Percentiles rank a stretch among this genome's conserved stretches.
Evolutionary conservation across 2,113 vertebrate species (phyloP).

Genomic region (Antennarius striatus): DNA sequence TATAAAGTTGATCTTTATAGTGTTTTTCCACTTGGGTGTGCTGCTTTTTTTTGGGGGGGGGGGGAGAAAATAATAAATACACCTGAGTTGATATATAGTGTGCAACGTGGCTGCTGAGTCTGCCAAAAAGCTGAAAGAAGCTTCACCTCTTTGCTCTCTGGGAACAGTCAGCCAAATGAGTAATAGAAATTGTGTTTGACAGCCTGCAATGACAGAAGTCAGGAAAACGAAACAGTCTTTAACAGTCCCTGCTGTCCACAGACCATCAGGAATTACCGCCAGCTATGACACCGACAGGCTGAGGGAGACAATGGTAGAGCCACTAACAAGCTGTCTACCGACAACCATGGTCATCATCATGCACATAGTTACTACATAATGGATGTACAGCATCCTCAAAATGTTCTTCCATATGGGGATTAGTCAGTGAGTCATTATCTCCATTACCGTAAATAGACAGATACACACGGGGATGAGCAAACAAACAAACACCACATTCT

Average conservation of each 20-base stretch:
- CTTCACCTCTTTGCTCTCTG: slow-evolving; percentile 41
- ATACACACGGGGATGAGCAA: slow-evolving; percentile 20
- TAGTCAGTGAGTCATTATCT: slow-evolving; percentile 54
- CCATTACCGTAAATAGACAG: slow-evolving; percentile 28
- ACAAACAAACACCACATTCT: background rate
- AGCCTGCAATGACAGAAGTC: slow-evolving; percentile 59
- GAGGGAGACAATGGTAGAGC: slow-evolving; percentile 17
- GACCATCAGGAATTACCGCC: slow-evolving; percentile 49
- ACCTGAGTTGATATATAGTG: slow-evolving; percentile 2
- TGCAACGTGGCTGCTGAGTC: slow-evolving; percentile 7
- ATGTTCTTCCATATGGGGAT: slow-evolving; percentile 45
- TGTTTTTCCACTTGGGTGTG: slow-evolving; percentile 2
- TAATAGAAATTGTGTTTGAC: slow-evolving; percentile 47
- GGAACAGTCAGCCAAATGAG: slow-evolving; percentile 32
- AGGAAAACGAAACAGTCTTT: slow-evolving; percentile 46
- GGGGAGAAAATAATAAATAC: slow-evolving; percentile 26
- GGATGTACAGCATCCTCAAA: slow-evolving; percentile 29
- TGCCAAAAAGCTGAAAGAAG: slow-evolving; percentile 22
- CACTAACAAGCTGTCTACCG: slow-evolving; percentile 23
- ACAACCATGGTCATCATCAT: background rate
- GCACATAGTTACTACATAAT: slow-evolving; percentile 33
- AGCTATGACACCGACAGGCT: slow-evolving; percentile 16
- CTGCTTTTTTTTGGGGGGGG: slow-evolving; percentile 16
- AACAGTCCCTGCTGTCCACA: slow-evolving; percentile 27
- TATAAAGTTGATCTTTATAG: background rate